These are phyloP conservation scores for Potamarius usumacintae DNA, from an alignment of 2,113 vertebrate genomes.

Conservation along the genomic window DNA sequence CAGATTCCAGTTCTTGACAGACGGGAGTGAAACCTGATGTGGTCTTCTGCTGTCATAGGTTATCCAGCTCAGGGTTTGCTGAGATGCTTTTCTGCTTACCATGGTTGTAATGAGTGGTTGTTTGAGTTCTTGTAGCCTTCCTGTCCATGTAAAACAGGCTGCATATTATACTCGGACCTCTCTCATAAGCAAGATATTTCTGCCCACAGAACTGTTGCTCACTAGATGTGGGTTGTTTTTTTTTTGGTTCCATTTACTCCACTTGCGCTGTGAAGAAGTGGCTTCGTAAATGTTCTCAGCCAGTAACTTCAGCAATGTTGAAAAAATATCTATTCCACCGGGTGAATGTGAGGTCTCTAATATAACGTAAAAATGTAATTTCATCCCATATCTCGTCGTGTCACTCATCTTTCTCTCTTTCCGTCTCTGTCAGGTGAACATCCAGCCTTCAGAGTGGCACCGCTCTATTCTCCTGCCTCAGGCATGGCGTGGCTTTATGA, in stretches of 20 bases:
- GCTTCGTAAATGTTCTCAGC: not conserved
- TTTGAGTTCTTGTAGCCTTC: not conserved
- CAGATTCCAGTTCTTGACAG: not conserved
- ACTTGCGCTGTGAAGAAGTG: not conserved
- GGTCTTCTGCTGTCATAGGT: not conserved
- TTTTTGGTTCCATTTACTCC: too few species aligned
- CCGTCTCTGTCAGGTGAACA: slow-evolving; percentile 80
- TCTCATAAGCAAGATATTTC: not conserved
- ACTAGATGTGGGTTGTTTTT: too few species aligned
- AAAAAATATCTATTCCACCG: not conserved
- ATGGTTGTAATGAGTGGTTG: not conserved
- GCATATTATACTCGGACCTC: not conserved
- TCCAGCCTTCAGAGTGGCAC: slow-evolving; percentile 94
- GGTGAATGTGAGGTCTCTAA: not conserved
- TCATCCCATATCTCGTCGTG: not conserved
- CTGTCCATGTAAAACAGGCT: not conserved
- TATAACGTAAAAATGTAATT: not conserved
- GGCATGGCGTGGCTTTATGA: slow-evolving; percentile 90
- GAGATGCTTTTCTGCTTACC: not conserved
- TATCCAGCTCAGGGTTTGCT: not conserved
- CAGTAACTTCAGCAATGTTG: not conserved
- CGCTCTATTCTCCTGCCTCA: slow-evolving; percentile 85
- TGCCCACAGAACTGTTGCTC: not conserved
- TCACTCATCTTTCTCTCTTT: not conserved
- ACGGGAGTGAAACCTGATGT: not conserved